Conservation (phyloP, 1,140 invertebrate genomes). For the Pachypsylla venusta region DNA sequence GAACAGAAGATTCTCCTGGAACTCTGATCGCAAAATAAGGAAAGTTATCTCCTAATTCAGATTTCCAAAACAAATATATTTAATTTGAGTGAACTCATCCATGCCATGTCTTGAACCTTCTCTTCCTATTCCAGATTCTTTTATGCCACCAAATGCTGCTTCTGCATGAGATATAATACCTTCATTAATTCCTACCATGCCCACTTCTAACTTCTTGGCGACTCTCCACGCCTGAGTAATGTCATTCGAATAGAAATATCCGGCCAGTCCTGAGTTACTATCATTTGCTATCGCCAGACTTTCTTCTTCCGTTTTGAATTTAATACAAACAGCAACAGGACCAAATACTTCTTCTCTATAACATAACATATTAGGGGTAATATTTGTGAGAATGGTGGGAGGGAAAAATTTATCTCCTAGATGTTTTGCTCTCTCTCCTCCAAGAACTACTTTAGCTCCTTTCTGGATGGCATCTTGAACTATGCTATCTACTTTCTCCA, state of each 20-base stretch:
- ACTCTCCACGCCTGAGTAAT: constrained; percentile 86
- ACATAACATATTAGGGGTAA: constrained; percentile 65
- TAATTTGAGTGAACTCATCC: constrained; percentile 90
- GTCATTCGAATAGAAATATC: constrained; percentile 88
- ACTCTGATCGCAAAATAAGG: no score
- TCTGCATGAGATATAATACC: constrained; percentile 83
- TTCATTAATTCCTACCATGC: constrained; percentile 97
- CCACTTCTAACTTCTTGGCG: constrained; percentile 68
- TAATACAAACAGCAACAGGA: constrained; percentile 73
- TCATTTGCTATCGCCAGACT: constrained; percentile 66
- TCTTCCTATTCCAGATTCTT: constrained; percentile 90
- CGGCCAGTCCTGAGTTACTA: constrained; percentile 56
- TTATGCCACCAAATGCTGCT: constrained; percentile 89
- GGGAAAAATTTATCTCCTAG: constrained; percentile 72
- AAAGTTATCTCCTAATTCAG: constrained; percentile 4
- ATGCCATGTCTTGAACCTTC: constrained; percentile 91
- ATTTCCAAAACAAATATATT: constrained; percentile 77
- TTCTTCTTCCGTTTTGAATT: constrained; percentile 82
- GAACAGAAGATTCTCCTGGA: no score
- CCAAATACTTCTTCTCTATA: constrained; percentile 92
- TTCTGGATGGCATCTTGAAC: constrained; percentile 74
- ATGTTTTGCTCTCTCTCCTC: constrained; percentile 50
- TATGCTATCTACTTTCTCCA: constrained; percentile 56
- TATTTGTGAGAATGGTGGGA: constrained; percentile 74
- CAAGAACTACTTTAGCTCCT: constrained; percentile 68